A percentile compares a stretch with the other conserved stretches of the same genome.
These are phyloP conservation scores for Ranitomeya variabilis DNA, from an alignment of 2,113 vertebrate genomes.

Conservation along the genomic window DNA sequence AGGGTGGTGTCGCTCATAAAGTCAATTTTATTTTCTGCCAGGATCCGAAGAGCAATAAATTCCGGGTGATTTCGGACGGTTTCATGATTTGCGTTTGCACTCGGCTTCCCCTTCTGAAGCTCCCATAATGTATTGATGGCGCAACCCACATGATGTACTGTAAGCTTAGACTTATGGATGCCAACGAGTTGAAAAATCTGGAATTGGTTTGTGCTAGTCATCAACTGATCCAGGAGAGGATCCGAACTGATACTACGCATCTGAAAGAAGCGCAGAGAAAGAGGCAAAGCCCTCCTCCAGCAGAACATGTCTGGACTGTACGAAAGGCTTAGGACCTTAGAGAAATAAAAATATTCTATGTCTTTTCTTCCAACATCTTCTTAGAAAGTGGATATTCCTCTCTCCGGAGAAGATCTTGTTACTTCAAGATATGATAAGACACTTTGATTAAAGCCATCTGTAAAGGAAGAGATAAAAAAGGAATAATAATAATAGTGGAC, in stretches of 20 bases:
- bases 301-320: constrained; percentile 74
- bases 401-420: no score
- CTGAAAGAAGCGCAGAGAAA: constrained; percentile 67
- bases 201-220: constrained; percentile 77
- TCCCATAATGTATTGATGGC: constrained; percentile 80
- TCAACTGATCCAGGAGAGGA: constrained; percentile 78
- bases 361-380: background rate
- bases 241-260: constrained; percentile 66
- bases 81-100: constrained; percentile 68
- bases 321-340: background rate
- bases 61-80: constrained; percentile 69
- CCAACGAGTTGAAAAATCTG: constrained; percentile 83
- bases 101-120: constrained; percentile 78
- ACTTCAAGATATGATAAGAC: no score
- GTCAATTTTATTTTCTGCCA: constrained; percentile 81
- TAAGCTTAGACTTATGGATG: constrained; percentile 80
- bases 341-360: background rate
- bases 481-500: no score
- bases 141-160: constrained; percentile 78
- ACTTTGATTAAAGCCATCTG: no score
- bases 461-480: no score
- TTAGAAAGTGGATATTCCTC: no score
- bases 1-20: constrained; percentile 79
- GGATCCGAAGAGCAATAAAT: no score
- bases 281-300: constrained; percentile 64